phyloP scores from a whole-genome alignment of 1,140 invertebrate species.

The Brachionus koreanus region DNA sequence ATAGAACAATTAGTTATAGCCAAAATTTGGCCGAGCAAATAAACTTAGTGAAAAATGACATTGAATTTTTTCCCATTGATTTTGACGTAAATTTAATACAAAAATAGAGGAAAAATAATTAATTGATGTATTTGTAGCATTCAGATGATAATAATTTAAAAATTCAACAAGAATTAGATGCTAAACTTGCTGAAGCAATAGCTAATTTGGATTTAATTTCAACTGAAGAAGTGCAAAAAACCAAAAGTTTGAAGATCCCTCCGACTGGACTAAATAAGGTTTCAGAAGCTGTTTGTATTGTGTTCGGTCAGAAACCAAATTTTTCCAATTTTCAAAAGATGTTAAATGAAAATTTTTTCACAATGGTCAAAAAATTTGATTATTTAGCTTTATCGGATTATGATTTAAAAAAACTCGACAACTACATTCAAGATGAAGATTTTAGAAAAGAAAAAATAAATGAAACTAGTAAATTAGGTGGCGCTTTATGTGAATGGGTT shows the following conservation, averaged over 20 bases:
- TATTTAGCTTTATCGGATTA: neutral
- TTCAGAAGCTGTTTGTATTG: neutral
- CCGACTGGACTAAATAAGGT: conserved; percentile 5
- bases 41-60: neutral
- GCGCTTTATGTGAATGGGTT: conserved; percentile 25
- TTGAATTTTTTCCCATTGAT: neutral
- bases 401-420: neutral
- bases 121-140: neutral
- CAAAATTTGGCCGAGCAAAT: conserved; percentile 21
- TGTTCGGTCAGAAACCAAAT: neutral
- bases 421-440: neutral
- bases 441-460: conserved; percentile 5
- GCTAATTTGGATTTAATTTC: neutral
- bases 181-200: neutral
- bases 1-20: neutral
- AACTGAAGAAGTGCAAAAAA: neutral
- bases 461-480: neutral
- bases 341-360: neutral
- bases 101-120: neutral
- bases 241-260: neutral
- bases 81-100: neutral
- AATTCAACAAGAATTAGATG: neutral
- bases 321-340: conserved; percentile 28
- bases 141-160: neutral
- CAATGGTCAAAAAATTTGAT: neutral